Base-by-base conservation (phyloP, 2,113 vertebrate species). In the Poeciliopsis retropinna region DNA sequence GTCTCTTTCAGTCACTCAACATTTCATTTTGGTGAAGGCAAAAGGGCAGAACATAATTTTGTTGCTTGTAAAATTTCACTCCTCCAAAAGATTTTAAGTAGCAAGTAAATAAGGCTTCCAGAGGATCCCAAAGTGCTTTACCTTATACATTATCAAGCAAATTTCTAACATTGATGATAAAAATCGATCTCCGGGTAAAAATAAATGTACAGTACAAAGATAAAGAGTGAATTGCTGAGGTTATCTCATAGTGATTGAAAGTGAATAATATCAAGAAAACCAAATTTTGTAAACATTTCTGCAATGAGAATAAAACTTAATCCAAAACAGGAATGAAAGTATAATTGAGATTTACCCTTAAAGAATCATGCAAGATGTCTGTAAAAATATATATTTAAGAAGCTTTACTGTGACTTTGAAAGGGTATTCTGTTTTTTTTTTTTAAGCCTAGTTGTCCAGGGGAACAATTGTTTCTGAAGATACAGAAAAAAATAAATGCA, bases 311-410 rank as follows among this genome's bases (percentile, higher is more conserved):
- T 54, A 9, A 51, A 19, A 54, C 47, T 6, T 19, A 25, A 22
- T 54, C 19, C 17, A 54, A 54, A 54, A 9, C 47, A 54, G 47
- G 19, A 54, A 54, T 6, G 47, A 22, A 54, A 6, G 19, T 13
- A 41, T 54, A 19, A 66, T 76, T 83, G 73, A 87, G 41, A 75
- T 71, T 70, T 68, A 73, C 73, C 72, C 51, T 76, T 76, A 71
- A 28, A 63, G 66, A 54, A 37, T 72, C 67, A 60, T 41, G 73
- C 60, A 65, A 80, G 41, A 64, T 72, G 73, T 85, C 81, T 80
- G 76, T 76, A 63, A 78, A 47, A 65, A 13, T 27, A 80, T 51
- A 70, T 32, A 72, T 72, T 73, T 70, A 34, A 79, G 32, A 83
- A 79, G 66, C 17, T 37, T 25, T 78, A 77, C 28, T 34, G 28